Conservation (phyloP, 2,888 invertebrate species). For the Xestia rhomboidea region DNA sequence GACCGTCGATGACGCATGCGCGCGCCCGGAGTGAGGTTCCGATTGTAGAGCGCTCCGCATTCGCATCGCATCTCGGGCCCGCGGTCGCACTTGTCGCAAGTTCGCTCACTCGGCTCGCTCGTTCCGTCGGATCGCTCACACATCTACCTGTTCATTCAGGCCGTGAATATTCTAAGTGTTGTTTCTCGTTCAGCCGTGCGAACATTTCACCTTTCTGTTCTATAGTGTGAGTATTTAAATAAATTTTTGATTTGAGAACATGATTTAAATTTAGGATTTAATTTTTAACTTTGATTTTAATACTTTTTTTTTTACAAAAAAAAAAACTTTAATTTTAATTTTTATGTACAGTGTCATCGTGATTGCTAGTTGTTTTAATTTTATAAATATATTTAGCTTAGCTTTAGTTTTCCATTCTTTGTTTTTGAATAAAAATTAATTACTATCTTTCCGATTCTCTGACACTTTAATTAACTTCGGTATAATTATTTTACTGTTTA, state of each 20-base stretch:
- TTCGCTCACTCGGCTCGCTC: slow-evolving; percentile 8
- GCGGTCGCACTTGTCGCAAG: slow-evolving; percentile 17
- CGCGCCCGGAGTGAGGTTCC: slow-evolving; percentile 56
- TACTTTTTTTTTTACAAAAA: too few species aligned
- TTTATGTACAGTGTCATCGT: neutral
- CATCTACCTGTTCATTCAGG: slow-evolving; percentile 47
- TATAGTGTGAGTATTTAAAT: slow-evolving; percentile 36
- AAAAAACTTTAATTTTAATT: neutral
- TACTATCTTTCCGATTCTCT: neutral
- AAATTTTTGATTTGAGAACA: neutral
- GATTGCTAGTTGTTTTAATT: neutral
- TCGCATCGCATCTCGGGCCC: slow-evolving; percentile 48
- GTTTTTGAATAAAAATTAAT: neutral
- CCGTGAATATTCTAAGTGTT: slow-evolving; percentile 28
- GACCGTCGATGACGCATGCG: slow-evolving; percentile 54
- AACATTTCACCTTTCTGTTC: slow-evolving; percentile 16
- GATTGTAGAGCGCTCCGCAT: slow-evolving; percentile 49
- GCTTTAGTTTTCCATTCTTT: neutral
- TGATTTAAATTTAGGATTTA: neutral
- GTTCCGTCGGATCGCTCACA: slow-evolving; percentile 4
- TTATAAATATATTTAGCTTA: neutral
- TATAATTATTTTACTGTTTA: slow-evolving; percentile 16
- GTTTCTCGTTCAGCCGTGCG: neutral
- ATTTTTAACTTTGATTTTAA: neutral
- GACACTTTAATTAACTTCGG: slow-evolving; percentile 3